Percentiles rank a stretch among this genome's conserved stretches.
phyloP scores from a whole-genome alignment of 30 jellyfish, hydroid and myxozoan genomes.

The Aurelia sp. region DNA sequence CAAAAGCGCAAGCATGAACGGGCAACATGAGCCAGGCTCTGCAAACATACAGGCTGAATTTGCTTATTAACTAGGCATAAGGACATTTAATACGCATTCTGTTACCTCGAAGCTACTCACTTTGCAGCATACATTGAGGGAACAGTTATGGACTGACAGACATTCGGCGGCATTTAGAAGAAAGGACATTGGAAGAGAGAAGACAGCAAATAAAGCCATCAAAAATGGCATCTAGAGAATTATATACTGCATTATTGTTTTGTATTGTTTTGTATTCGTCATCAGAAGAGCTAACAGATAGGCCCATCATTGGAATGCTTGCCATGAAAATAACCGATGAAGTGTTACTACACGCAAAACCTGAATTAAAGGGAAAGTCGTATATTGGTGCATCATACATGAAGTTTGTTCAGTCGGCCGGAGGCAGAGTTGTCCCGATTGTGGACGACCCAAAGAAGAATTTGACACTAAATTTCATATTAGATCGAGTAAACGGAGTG shows the following conservation, averaged over 20 bases:
- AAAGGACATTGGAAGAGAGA: too few relatives aligned
- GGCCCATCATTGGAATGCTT: conserved; percentile 85
- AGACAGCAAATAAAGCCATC: too few relatives aligned
- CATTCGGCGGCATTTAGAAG: too few relatives aligned
- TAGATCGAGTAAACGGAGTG: conserved; percentile 54
- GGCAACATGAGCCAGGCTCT: too few relatives aligned
- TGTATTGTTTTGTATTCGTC: background rate
- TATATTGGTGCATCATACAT: conserved; percentile 95
- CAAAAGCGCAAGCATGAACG: too few relatives aligned
- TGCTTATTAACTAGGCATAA: too few relatives aligned
- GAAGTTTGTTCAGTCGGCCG: conserved; percentile 84
- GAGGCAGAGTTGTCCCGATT: conserved; percentile 90
- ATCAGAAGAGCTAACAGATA: conserved; percentile 29
- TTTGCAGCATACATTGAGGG: too few relatives aligned
- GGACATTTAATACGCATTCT: too few relatives aligned
- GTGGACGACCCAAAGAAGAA: conserved; percentile 65
- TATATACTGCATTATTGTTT: background rate
- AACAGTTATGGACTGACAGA: too few relatives aligned
- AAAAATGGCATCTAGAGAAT: background rate
- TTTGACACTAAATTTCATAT: conserved; percentile 16
- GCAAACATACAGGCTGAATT: too few relatives aligned
- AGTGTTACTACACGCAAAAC: conserved; percentile 29
- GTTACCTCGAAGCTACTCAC: too few relatives aligned
- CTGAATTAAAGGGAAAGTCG: conserved; percentile 59
- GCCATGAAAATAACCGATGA: conserved; percentile 90